Evolutionary conservation across 2,113 vertebrate species (phyloP), one percentile per base, ranked within the genome.

Genomic region (Parus major): DNA sequence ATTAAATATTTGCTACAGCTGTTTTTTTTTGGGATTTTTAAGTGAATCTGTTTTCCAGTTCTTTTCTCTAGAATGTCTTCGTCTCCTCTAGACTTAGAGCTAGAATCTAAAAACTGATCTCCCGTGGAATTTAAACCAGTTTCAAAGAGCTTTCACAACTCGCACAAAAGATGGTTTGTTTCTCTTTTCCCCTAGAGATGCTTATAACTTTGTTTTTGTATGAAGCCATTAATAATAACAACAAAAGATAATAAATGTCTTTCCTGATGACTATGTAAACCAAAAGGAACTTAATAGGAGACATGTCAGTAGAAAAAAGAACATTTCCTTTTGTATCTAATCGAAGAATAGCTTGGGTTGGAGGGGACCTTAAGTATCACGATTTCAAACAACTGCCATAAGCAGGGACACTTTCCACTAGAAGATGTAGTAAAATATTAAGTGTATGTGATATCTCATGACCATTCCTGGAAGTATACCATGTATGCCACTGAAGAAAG

Each of bases 211-310:
- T 35, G 13, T 31, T 82, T 93, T 84, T 84, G 10, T 75, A 39
- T 28, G 76, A 64, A 86, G 31, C 17, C 10, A 36, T 10, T 52
- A 79, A 84, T 44, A 81, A 56, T 36, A 17, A 21, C 0, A 1
- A 61, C 42, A 68, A 55, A 46, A 83, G 61, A 28, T 33, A 82
- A n/a, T 52, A 29, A 0, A 0, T 1, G 0, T 69, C 17, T 57
- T 87, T 86, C 9, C 29, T 46, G 39, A 18, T 79, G 53, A 56
- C 24, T 64, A 21, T 82, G 17, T 73, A 63, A 76, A 80, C 53
- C 25, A 31, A 61, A 60, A 75, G 44, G 31, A 73, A 60, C 10
- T 22, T 82, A 33, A 9, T 36, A 69, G 46, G 49, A 82, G 73
- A 56, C 3, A 2, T 29, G 12, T 44, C n/a, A 76, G 6, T 57